Conservation (phyloP, 2,888 invertebrate species). For the Ecdyonurus torrentis region DNA sequence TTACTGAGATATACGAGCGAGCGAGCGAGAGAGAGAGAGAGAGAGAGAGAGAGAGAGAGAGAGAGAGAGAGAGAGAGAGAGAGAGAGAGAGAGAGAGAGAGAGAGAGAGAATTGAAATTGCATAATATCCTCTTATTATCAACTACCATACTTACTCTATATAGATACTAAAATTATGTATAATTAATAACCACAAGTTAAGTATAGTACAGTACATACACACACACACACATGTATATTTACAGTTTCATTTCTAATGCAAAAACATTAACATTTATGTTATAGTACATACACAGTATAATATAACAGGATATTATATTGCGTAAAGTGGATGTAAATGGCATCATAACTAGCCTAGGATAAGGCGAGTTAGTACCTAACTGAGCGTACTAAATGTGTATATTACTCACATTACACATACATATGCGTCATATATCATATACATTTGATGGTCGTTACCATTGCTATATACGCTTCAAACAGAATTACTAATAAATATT, state of each 20-base stretch:
- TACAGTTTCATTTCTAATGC: not conserved
- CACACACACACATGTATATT: too few relatives aligned
- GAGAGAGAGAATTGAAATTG: not conserved
- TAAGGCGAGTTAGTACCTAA: not conserved
- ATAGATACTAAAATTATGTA: not conserved
- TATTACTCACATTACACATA: too few relatives aligned
- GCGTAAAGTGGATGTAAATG: not conserved
- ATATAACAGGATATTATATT: too few relatives aligned
- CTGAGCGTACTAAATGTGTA: too few relatives aligned
- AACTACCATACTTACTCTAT: too few relatives aligned
- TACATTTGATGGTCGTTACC: not conserved
- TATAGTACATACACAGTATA: not conserved
- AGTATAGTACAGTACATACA: too few relatives aligned
- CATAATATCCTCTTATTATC: not conserved
- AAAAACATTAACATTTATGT: not conserved
- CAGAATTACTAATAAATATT: not conserved
- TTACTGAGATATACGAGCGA: too few relatives aligned
- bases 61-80: too few relatives aligned
- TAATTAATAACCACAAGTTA: not conserved
- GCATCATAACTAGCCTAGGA: not conserved
- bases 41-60: too few relatives aligned
- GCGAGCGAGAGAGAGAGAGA: too few relatives aligned
- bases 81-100: too few relatives aligned
- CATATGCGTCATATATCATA: not conserved
- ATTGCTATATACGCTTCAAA: not conserved